Base-by-base conservation (phyloP, 2,113 vertebrate genomes). In the Taxidea taxus region DNA sequence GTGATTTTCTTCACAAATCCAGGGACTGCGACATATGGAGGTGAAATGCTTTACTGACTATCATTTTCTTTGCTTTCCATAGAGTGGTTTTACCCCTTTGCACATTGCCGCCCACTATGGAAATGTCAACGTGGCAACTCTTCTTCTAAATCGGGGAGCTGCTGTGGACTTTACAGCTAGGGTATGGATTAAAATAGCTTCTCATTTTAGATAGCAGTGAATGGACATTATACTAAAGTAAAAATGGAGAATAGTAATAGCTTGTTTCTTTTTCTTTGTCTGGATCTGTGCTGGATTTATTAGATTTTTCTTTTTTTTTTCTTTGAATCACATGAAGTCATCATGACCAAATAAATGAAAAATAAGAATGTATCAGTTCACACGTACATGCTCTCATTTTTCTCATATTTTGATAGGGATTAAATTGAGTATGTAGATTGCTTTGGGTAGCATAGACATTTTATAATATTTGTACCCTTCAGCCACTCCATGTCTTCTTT, bases 11-110 rank as follows among this genome's bases (percentile, higher is more conserved):
- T 80, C 0, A 1, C 29, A 51, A 20, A 34, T 74, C 2, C 83
- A 98, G 91, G 1, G 89, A 9, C 0, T 10, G 4, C 4, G 25
- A 42, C 66, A 0, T 2, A 0, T 1, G 3, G 5, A 9, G 0
- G 60, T 7, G 7, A 11, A 4, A 14, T 0, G 4, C 1, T n/a
- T 11, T 49, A 0, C 0, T 97, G 81, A 98, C 54, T 0, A 88
- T 42, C 31, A 44, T 87, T 91, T 78, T 96, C 85, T 96, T 98
- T 95, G 91, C 72, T 98, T 64, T 96, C 97, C 85, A 37, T 49
- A 99, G 99, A 99, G 99, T 49, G 99, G 99, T 58, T 99, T 99
- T 15, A 99, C 99, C 15, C 99, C 99, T 14, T 98, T 99, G 83
- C 99, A 99, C 42, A 99, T 99, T 81, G 99, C 99, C 0, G 99